Evolutionary conservation across 2,113 vertebrate species (phyloP).

Genomic region (Lanius collurio): DNA sequence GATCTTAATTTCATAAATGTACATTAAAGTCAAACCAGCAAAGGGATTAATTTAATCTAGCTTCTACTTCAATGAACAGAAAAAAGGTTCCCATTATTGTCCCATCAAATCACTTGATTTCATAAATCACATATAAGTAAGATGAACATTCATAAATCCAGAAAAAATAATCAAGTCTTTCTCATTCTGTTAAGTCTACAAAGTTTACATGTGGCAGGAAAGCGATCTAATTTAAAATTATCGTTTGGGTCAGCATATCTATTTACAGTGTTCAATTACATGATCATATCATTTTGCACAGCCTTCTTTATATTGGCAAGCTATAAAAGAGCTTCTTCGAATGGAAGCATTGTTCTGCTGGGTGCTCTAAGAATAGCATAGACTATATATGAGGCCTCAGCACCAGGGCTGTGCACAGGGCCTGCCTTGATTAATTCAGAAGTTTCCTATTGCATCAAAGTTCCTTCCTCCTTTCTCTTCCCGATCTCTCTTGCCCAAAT

Average conservation of each 20-base stretch:
- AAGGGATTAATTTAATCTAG: not conserved
- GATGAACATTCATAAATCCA: not conserved
- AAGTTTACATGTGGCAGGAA: constrained; percentile 39
- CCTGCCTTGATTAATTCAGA: constrained; percentile 53
- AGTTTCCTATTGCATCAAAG: constrained; percentile 68
- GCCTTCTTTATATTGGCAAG: constrained; percentile 66
- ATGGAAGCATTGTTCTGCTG: constrained; percentile 53
- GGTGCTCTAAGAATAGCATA: constrained; percentile 46
- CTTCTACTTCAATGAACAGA: not conserved
- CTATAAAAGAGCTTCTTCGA: constrained; percentile 53
- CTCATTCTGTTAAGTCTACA: not conserved
- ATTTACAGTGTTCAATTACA: constrained; percentile 58
- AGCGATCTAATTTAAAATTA: constrained; percentile 40
- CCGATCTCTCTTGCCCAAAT: not conserved
- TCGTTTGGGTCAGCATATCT: constrained; percentile 16
- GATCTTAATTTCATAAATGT: not conserved
- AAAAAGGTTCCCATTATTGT: not conserved
- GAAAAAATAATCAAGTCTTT: constrained; percentile 26
- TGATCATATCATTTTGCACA: constrained; percentile 58
- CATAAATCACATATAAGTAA: not conserved
- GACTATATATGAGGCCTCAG: constrained; percentile 32
- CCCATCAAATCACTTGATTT: not conserved
- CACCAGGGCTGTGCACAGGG: not conserved
- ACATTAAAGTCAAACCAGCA: not conserved
- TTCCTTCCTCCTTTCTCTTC: constrained; percentile 62